Percentiles rank a stretch among this genome's conserved stretches.
These are phyloP conservation scores for Pseudomyrmex dendroicus DNA, from an alignment of 1,140 invertebrate genomes.

Conservation along the genomic window DNA sequence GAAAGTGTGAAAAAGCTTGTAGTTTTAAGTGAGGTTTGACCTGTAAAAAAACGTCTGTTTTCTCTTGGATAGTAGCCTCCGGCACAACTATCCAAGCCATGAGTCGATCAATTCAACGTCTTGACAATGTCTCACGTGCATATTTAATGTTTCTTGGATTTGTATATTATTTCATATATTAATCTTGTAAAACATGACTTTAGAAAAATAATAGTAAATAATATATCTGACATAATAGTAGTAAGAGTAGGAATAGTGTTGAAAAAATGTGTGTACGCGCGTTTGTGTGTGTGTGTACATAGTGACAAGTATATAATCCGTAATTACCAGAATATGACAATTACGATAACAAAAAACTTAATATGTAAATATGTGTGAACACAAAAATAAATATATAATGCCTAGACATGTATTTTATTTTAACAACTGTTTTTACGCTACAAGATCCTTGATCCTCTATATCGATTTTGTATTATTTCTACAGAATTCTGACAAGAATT, in stretches of 20 bases:
- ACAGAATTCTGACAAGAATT: slow-evolving; percentile 3
- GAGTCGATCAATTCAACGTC: neutral
- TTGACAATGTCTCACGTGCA: slow-evolving; percentile 54
- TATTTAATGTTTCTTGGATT: slow-evolving; percentile 51
- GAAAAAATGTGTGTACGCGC: slow-evolving; percentile 63
- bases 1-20: no score
- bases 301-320: slow-evolving; percentile 58
- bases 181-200: slow-evolving; percentile 52
- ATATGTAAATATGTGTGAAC: slow-evolving; percentile 38
- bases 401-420: neutral
- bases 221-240: no score
- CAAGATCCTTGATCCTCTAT: no score
- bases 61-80: no score
- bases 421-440: no score
- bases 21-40: no score
- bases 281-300: slow-evolving; percentile 67
- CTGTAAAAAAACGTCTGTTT: no score
- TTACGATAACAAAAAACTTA: slow-evolving; percentile 48
- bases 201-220: slow-evolving; percentile 65
- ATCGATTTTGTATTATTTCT: no score
- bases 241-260: slow-evolving; percentile 30
- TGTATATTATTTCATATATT: slow-evolving; percentile 57
- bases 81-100: neutral
- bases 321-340: slow-evolving; percentile 57
- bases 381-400: slow-evolving; percentile 39